These are phyloP conservation scores for Brachionus calyciflorus DNA, from an alignment of 1,140 invertebrate genomes.

Conservation along the genomic window DNA sequence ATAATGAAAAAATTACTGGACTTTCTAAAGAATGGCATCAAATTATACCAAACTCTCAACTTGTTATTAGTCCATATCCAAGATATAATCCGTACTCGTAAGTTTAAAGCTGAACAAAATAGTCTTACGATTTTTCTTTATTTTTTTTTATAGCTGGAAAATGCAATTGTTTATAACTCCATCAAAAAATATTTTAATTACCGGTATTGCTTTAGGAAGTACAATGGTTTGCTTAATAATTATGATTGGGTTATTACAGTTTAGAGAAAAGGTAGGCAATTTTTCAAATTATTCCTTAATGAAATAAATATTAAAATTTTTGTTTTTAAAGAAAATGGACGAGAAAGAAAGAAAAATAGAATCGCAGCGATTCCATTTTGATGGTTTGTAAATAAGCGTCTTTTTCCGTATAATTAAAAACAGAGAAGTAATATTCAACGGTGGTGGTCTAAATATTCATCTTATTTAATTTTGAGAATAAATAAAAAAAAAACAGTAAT, in stretches of 20 bases:
- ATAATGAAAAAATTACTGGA: neutral
- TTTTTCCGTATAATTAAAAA: neutral
- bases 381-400: constrained; percentile 64
- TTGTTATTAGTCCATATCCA: constrained; percentile 87
- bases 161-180: constrained; percentile 92
- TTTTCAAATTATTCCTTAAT: neutral
- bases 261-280: constrained; percentile 73
- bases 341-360: constrained; percentile 81
- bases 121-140: neutral
- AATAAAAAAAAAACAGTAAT: too few relatives aligned
- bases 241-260: constrained; percentile 82
- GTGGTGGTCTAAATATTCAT: too few relatives aligned
- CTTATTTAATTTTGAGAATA: too few relatives aligned
- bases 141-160: constrained; percentile 68
- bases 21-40: constrained; percentile 70
- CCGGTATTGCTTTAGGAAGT: constrained; percentile 79
- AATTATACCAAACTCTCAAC: constrained; percentile 94
- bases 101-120: constrained; percentile 1
- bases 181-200: constrained; percentile 85
- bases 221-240: constrained; percentile 79
- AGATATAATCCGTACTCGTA: constrained; percentile 68
- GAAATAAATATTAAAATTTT: constrained; percentile 32
- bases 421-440: neutral
- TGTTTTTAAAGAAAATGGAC: constrained; percentile 69
- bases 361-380: constrained; percentile 77